Base-by-base conservation (phyloP, 2,888 invertebrate genomes). In the Coenonympha arcania region DNA sequence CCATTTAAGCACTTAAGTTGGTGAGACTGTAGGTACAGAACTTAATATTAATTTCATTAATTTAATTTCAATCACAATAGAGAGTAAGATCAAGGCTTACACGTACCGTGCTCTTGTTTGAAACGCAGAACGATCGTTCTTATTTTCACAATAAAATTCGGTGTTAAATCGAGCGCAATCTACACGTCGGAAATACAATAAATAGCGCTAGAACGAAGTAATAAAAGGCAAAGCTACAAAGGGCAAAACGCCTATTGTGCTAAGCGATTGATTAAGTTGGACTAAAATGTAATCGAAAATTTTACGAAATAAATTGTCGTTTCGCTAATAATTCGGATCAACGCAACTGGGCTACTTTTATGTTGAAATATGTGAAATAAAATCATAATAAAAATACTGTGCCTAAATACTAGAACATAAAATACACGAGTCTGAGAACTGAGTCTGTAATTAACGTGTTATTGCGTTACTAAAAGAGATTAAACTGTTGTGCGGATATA, bases 171-270 rank as follows among this genome's bases (percentile, higher is more conserved):
- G 30, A 11, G 41, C 41, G 19, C 11, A 11, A 26, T 18, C n/a
- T n/a, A 39, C 39, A 24, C 24, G 39, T 39, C 39, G 24, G 39
- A 39, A 39, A 41, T 28, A 41, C 41, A 41, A 30, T 41, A 30
- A 41, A 30, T 30, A 30, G n/a, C 41, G 30, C 28, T 41, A 41
- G 30, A 41, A 28, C 30, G 41, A 41, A 18, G 28, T 18, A 28
- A 30, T 28, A 28, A 41, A 36, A 37, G 13, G 18, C 19, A n/a
- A n/a, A 30, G 41, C 28, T 28, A 30, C 41, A 41, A 39, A 22
- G 22, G 22, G 24, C 5, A 15, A 24, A 18, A 41, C 41, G 9
- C 41, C 41, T 41, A 41, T 41, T 41, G 28, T 30, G 28, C 13
- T 18, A 28, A 37, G 39, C 22, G 24, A 19, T 30, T 18, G 41